Base-by-base conservation (phyloP, 2,888 invertebrate genomes). In the Aelia acuminata region DNA sequence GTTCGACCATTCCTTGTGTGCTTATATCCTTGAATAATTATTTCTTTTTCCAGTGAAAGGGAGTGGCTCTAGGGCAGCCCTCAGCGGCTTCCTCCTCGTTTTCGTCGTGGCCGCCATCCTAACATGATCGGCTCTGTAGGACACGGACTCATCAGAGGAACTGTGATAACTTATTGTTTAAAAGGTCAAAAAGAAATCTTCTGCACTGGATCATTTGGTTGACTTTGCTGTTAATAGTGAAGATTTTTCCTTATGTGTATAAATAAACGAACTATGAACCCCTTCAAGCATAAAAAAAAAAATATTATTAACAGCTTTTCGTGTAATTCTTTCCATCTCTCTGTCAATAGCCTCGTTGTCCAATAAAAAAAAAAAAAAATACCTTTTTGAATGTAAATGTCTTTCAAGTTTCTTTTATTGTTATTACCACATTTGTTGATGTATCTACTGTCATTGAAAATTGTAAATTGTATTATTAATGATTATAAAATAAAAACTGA, bases 391-490 rank as follows among this genome's bases (percentile, higher is more conserved):
- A 80, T 80, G 80, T 80, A 39, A 80, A 80, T 80, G 80, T 80
- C 80, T 80, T 80, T 80, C 80, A 80, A 80, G 1, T 80, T 80
- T 80, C 80, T 80, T 80, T 80, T 80, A 43, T 80, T 80, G 22
- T 80, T n/a, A 43, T 43, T 80, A 43, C 39, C n/a, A 22, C 43
- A 80, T 43, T 80, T 80, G 10, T 80, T 80, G n/a, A 80, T 39
- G n/a, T 80, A 43, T 80, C 4, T 80, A 80, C 13, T 80, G 80
- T 80, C 80, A 43, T 80, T 80, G 39, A 80, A 43, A 80, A 80
- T 80, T 80, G 80, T 80, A 80, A 80, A 80, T 80, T 80, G n/a
- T n/a, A 80, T 80, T 39, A 80, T n/a, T 39, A 80, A 80, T 80
- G 75, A 75, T 39, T 39, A 75, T 39, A 39, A 22, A 39, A 35